phyloP scores from a whole-genome alignment of 2,888 invertebrate genomes.

The Andrena minutula region DNA sequence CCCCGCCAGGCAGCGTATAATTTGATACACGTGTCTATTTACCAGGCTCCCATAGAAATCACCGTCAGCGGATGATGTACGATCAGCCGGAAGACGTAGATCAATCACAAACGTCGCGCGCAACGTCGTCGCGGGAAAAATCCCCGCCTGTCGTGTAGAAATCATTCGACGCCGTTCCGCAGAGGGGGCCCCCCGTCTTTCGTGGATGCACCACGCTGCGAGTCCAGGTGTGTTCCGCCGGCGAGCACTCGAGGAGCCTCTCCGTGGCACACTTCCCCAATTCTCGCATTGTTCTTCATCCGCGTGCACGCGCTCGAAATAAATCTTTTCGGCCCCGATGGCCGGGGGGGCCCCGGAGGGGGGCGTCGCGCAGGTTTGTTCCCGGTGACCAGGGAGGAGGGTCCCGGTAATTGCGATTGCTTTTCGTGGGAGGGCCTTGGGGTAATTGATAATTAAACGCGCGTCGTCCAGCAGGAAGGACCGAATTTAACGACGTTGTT shows the following conservation, averaged over 20 bases:
- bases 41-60: constrained; percentile 12
- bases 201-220: constrained; percentile 56
- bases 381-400: constrained; percentile 52
- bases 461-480: constrained; percentile 47
- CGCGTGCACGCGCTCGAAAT: constrained; percentile 65
- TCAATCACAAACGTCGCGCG: constrained; percentile 11
- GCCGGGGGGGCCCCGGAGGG: background rate
- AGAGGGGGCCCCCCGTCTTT: background rate
- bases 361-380: constrained; percentile 1
- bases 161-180: constrained; percentile 24
- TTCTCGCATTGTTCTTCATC: constrained; percentile 78
- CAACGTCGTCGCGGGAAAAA: constrained; percentile 18
- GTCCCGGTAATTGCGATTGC: constrained; percentile 57
- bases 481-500: constrained; percentile 69
- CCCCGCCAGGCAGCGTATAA: background rate
- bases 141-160: constrained; percentile 10
- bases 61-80: constrained; percentile 9
- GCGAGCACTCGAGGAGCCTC: constrained; percentile 47
- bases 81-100: constrained; percentile 22
- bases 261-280: constrained; percentile 80
- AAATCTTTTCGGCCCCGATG: constrained; percentile 49
- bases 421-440: constrained; percentile 67
- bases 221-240: constrained; percentile 58
- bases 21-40: constrained; percentile 12
- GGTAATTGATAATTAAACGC: constrained; percentile 74